Evolutionary conservation across 2,797 vertebrate species (phyloP), one percentile per base, ranked within the genome.

Genomic region (Denticeps clupeoides): DNA sequence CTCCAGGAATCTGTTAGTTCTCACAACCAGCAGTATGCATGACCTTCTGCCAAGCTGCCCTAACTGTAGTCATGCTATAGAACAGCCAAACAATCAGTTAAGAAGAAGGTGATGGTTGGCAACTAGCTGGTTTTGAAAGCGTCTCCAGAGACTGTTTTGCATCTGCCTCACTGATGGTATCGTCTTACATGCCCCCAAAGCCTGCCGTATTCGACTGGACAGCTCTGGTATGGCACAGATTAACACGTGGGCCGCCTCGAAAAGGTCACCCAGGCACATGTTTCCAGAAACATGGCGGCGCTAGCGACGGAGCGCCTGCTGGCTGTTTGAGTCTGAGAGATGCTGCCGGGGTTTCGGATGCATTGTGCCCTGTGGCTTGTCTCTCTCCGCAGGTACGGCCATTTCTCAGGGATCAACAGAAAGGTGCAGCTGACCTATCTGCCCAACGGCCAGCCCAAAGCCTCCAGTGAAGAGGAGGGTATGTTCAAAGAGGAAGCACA

Each of bases 351-450:
- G 4, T 5, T 24, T 2, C 25, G 24, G 24, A 25, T 25, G 25
- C 24, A 25, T 24, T 25, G 5, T 23, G 2, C 2, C 24, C 24
- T 7, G 24, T 7, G 4, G 24, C 24, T 24, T 2, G 24, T 25
- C 24, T 5, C 7, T 25, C 24, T 25, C 49, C 52, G 24, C 74
- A 98, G 93, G 94, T 97, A 98, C 1, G 93, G 94, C 2, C 93
- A 97, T 70, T 98, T 97, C 72, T 98, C 93, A 65, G 94, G 94
- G 52, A 98, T 98, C 70, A 98, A 97, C 69, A 82, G 94, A 68
- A 98, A 98, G 65, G 94, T 98, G 27, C 93, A 98, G 74, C 67
- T 98, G 62, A 98, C 91, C 3, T 97, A 97, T 62, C 78, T 94
- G 61, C 89, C 91, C 28, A 83, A 87, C 5, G 93, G 92, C 35